Evolutionary conservation across 2,888 invertebrate species (phyloP).

Genomic region (Epirrhoe alternata): DNA sequence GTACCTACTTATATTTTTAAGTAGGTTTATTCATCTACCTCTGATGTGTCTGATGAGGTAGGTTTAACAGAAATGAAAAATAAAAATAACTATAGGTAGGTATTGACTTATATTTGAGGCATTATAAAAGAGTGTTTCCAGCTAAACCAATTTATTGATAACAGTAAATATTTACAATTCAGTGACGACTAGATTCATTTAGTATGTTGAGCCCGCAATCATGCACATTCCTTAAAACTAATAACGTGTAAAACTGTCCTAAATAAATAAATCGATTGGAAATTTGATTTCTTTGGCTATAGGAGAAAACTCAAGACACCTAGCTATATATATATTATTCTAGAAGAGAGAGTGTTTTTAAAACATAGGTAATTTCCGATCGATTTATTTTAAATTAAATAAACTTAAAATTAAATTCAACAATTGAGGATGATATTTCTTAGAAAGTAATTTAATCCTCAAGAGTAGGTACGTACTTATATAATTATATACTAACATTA

Average conservation of each 20-base stretch:
- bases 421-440: slow-evolving; percentile 13
- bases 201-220: slow-evolving; percentile 61
- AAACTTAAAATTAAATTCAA: slow-evolving; percentile 22
- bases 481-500: slow-evolving; percentile 8
- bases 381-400: slow-evolving; percentile 14
- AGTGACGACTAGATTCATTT: slow-evolving; percentile 72
- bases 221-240: slow-evolving; percentile 49
- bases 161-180: slow-evolving; percentile 56
- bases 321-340: no score
- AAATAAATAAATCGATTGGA: slow-evolving; percentile 21
- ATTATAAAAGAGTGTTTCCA: slow-evolving; percentile 12
- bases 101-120: not conserved
- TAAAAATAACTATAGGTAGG: no score
- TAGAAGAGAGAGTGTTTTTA: no score
- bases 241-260: slow-evolving; percentile 33
- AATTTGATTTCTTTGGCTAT: not conserved
- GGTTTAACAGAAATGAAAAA: no score
- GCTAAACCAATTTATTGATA: slow-evolving; percentile 47
- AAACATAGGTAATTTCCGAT: slow-evolving; percentile 3
- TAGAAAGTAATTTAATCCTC: slow-evolving; percentile 4
- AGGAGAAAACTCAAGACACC: not conserved
- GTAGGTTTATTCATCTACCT: no score
- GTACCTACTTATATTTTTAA: no score
- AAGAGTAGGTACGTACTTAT: not conserved
- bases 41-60: no score